These are phyloP conservation scores for Trichomalopsis sarcophagae DNA, from an alignment of 1,140 invertebrate genomes.

Conservation along the genomic window DNA sequence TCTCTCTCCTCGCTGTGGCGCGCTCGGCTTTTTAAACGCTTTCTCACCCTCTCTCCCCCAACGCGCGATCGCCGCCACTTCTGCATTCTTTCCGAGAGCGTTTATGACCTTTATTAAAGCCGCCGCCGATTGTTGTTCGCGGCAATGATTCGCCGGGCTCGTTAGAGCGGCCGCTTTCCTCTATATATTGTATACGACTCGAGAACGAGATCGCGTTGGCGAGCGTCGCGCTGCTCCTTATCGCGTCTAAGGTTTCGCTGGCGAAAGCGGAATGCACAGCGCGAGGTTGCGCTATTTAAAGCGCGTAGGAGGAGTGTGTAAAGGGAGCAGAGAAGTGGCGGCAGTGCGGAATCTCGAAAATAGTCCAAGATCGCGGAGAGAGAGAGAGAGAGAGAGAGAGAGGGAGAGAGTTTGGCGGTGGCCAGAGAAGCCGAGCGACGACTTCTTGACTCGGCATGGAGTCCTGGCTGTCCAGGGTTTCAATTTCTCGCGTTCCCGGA, in stretches of 20 bases:
- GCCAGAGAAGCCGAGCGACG: background rate
- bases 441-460: constrained; percentile 59
- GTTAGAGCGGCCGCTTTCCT: background rate
- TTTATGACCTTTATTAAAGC: background rate
- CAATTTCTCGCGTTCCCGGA: constrained; percentile 62
- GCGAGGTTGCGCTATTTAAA: background rate
- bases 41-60: background rate
- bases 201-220: too few species aligned
- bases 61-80: background rate
- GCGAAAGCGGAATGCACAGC: background rate
- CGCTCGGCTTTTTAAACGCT: background rate
- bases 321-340: too few species aligned
- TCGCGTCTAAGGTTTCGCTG: background rate
- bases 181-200: too few species aligned
- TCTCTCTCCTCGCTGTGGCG: background rate
- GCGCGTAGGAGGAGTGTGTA: background rate
- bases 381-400: background rate
- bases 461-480: constrained; percentile 57
- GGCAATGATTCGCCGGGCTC: background rate
- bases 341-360: background rate
- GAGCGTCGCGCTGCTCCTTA: background rate
- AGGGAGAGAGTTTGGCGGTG: background rate
- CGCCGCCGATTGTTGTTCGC: too few species aligned
- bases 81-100: background rate
- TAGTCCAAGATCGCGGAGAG: background rate